Evolutionary conservation across 2,888 invertebrate genomes (phyloP), one percentile per base, ranked within the genome.

Genomic region (Adelognathus sp.): DNA sequence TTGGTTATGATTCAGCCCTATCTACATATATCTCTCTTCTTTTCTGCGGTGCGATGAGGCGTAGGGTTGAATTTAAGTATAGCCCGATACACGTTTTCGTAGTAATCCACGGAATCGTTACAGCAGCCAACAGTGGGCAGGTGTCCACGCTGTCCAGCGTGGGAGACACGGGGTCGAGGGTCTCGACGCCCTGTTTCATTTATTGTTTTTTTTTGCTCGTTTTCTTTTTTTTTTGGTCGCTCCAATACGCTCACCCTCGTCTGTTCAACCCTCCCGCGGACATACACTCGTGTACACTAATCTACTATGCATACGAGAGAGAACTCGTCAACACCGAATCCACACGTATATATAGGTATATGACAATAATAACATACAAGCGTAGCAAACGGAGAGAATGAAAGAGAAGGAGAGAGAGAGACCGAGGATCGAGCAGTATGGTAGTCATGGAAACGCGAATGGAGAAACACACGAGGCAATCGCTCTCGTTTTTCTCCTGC

Each of bases 401-500:
- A 18, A 64, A 16, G 39, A 46, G 36, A 11, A 11, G 16, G 11
- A 66, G 63, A 52, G 58, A 44, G 58, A 41, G 74, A 11, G 50
- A 9, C 18, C 84, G 87, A 86, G 86, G 83, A 85, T 84, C 82
- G 69, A 84, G 82, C 71, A 67, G 46, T 54, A 70, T 61, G 80
- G 89, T 90, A 80, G 84, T 78, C 88, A 89, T 90, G 86, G 86
- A 72, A 82, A 90, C 88, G 72, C 74, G 74, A 85, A 81, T 88
- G 81, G 88, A 90, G 90, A 89, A 90, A 90, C 90, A 90, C 86
- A 89, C 87, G 85, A 85, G 86, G 85, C 72, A 76, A 73, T 76
- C 70, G 66, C 74, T 76, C 75, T 82, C 61, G 64, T 77, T 76
- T 77, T 69, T 76, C 76, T 76, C 73, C 81, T 71, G 73, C 64